Evolutionary conservation across 2,797 vertebrate species (phyloP).

Genomic region (Streptopelia turtur): DNA sequence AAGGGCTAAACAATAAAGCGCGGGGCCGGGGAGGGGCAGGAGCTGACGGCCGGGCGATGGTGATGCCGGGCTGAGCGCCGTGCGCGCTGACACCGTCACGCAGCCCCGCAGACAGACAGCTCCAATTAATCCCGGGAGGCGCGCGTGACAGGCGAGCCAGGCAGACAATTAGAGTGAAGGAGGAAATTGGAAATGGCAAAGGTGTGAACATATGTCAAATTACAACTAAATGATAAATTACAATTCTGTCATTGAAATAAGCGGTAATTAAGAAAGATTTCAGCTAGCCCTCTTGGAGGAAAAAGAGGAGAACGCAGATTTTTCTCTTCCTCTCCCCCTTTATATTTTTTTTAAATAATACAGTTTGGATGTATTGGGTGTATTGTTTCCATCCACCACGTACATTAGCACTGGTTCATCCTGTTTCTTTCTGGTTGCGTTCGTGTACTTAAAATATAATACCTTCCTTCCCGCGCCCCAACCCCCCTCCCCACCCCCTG

Average conservation of each 20-base stretch:
- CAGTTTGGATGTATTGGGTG: constrained; percentile 53
- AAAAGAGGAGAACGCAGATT: constrained; percentile 24
- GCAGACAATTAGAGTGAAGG: constrained; percentile 98
- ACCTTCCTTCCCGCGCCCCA: constrained; percentile 43
- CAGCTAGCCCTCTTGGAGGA: constrained; percentile 76
- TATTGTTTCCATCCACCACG: constrained; percentile 68
- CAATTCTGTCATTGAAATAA: constrained; percentile 97
- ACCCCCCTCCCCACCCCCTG: constrained; percentile 65
- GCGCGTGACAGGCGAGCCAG: constrained; percentile 96
- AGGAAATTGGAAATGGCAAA: constrained; percentile 96
- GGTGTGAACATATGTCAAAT: constrained; percentile 99
- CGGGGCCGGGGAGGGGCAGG: constrained; percentile 56
- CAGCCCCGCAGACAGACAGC: constrained; percentile 98
- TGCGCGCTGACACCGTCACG: constrained; percentile 90
- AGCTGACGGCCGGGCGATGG: constrained; percentile 82
- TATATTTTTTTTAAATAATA: not conserved
- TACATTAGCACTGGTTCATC: constrained; percentile 32
- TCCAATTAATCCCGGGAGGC: constrained; percentile 98
- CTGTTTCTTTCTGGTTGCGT: constrained; percentile 59
- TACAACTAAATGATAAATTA: constrained; percentile 99
- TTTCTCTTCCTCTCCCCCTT: not conserved
- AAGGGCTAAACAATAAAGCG: constrained; percentile 75
- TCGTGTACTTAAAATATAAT: constrained; percentile 80
- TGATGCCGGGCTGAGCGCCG: constrained; percentile 86
- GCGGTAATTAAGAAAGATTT: constrained; percentile 88